Evolutionary conservation across 2,113 vertebrate genomes (phyloP).

Genomic region (Smithornis capensis): DNA sequence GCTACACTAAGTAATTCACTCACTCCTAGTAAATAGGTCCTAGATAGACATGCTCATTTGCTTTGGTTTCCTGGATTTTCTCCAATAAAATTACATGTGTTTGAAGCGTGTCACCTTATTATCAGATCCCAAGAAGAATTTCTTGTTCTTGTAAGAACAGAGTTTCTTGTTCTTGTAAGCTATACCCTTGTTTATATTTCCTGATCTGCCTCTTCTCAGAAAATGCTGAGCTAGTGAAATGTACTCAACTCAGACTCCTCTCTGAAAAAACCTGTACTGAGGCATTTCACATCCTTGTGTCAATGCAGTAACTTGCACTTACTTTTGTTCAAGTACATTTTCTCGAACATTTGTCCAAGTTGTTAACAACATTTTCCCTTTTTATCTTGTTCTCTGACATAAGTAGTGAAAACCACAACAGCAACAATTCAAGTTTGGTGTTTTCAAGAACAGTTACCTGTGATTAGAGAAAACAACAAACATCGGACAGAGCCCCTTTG

Average conservation of each 20-base stretch:
- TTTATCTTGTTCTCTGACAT: not conserved
- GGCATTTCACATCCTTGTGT: not conserved
- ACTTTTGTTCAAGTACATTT: not conserved
- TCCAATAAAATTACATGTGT: not conserved
- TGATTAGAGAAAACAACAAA: not conserved
- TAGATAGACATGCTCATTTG: rapidly evolving
- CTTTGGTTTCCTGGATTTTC: not conserved
- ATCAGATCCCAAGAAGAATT: not conserved
- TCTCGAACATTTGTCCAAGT: not conserved
- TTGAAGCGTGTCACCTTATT: not conserved
- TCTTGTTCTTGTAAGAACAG: not conserved
- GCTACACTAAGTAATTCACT: not conserved
- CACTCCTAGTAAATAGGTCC: not conserved
- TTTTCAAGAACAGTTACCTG: not conserved
- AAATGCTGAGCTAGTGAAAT: not conserved
- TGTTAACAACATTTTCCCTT: not conserved
- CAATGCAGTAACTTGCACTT: not conserved
- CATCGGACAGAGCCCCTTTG: not conserved
- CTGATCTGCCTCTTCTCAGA: not conserved
- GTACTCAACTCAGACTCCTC: not conserved
- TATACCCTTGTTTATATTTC: not conserved
- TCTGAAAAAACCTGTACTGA: not conserved
- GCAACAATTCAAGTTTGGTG: not conserved
- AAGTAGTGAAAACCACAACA: rapidly evolving
- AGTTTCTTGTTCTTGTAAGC: not conserved